A percentile compares a stretch with the other conserved stretches of the same genome.
phyloP scores from a whole-genome alignment of 2,888 invertebrate species.

The Platycnemis pennipes region DNA sequence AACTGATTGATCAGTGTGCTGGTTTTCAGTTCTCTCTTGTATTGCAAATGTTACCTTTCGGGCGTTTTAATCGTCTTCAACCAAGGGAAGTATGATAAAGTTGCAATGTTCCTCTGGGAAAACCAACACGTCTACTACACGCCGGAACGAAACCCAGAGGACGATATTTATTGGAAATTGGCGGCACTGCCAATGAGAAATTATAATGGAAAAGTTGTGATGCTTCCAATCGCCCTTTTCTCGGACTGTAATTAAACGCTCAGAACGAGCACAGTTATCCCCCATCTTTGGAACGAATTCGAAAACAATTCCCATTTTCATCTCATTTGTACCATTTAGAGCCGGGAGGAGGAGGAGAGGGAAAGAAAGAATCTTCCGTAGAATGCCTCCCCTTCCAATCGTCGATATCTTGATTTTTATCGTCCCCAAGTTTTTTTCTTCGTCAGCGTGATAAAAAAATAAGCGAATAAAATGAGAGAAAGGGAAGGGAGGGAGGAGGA shows the following conservation, averaged over 20 bases:
- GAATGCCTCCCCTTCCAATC: neutral
- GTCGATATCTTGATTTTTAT: constrained; percentile 51
- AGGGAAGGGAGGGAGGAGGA: neutral
- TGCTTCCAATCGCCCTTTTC: neutral
- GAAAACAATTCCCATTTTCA: constrained; percentile 48
- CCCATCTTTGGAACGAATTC: neutral
- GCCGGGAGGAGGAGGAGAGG: neutral
- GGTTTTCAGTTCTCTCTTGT: too few species aligned
- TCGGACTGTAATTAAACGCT: neutral
- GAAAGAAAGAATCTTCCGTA: neutral
- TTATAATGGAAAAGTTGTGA: neutral
- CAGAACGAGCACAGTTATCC: constrained; percentile 3
- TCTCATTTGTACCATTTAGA: constrained; percentile 66
- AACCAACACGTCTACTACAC: neutral
- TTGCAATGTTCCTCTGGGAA: neutral
- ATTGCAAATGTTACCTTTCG: too few species aligned
- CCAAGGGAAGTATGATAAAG: neutral
- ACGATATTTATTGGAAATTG: constrained; percentile 22
- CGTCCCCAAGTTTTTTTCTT: neutral
- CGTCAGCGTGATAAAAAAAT: constrained; percentile 39
- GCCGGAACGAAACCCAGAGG: neutral
- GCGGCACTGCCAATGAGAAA: neutral
- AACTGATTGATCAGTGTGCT: too few species aligned
- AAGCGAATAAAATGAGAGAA: constrained; percentile 36
- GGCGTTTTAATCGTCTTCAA: neutral